phyloP scores from a whole-genome alignment of 2,113 vertebrate species.

The Nansenia antarctica region DNA sequence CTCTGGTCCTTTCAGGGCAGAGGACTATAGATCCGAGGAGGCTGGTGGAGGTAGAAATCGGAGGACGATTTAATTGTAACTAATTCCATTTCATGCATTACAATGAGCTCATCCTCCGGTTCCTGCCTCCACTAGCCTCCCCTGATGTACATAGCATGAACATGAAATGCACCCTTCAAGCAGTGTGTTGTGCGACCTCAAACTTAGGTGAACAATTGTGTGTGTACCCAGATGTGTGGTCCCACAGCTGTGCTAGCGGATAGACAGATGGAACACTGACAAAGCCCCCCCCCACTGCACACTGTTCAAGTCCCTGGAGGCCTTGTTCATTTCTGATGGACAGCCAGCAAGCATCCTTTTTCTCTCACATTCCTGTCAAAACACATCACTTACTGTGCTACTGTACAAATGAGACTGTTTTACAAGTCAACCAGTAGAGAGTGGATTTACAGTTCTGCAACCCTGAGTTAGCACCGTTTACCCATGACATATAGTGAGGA shows the following conservation, averaged over 20 bases:
- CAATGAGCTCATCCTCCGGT: too few species aligned
- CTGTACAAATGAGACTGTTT: neutral
- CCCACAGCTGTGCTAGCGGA: neutral
- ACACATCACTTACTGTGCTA: neutral
- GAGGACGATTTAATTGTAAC: too few species aligned
- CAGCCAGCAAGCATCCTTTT: too few species aligned
- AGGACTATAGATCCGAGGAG: too few species aligned
- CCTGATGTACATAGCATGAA: too few species aligned
- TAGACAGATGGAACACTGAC: neutral
- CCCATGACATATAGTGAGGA: neutral
- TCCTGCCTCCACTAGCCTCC: too few species aligned
- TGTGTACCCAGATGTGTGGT: slow-evolving; percentile 1
- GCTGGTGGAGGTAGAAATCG: too few species aligned
- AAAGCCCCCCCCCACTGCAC: neutral
- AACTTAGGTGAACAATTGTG: too few species aligned
- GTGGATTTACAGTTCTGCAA: neutral
- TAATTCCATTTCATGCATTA: too few species aligned
- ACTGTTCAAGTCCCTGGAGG: too few species aligned
- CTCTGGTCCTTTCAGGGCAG: neutral
- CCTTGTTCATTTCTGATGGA: too few species aligned
- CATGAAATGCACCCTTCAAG: too few species aligned
- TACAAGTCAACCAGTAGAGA: neutral
- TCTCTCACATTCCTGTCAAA: neutral
- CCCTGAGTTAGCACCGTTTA: neutral
- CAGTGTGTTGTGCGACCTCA: neutral